phyloP scores from a whole-genome alignment of 2,888 invertebrate species.

The Petrolisthes cinctipes region DNA sequence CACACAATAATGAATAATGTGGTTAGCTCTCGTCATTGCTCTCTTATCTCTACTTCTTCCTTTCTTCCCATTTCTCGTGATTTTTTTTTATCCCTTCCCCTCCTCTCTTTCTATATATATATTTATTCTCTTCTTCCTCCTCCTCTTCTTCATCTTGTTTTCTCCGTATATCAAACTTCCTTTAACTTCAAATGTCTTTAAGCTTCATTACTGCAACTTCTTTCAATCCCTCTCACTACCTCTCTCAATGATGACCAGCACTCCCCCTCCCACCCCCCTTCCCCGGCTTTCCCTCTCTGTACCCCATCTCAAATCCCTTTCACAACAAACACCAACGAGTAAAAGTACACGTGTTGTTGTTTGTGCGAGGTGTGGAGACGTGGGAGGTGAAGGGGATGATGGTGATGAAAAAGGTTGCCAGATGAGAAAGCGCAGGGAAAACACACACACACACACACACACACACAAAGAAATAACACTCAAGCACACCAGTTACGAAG shows the following conservation, averaged over 20 bases:
- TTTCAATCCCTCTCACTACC: background rate
- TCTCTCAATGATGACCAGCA: background rate
- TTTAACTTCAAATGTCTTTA: background rate
- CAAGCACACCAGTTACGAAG: background rate
- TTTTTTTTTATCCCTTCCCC: background rate
- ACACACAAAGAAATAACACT: too few species aligned
- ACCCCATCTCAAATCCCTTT: background rate
- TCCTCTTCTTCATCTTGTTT: background rate
- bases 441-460: too few species aligned
- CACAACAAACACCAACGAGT: background rate
- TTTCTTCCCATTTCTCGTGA: background rate
- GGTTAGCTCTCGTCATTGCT: too few species aligned
- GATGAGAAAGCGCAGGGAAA: background rate
- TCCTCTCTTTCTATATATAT: background rate
- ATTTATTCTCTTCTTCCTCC: conserved; percentile 1
- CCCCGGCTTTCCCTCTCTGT: background rate
- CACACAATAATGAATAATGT: too few species aligned
- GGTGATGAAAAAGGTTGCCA: background rate
- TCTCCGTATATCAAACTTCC: background rate
- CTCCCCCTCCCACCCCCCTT: background rate
- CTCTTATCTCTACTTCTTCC: background rate
- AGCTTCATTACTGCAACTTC: background rate
- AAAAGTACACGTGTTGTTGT: too few species aligned
- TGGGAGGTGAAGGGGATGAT: background rate
- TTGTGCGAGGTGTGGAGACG: too few species aligned